These are phyloP conservation scores for Elephantulus edwardii DNA, from an alignment of 2,113 vertebrate genomes.

Conservation along the genomic window DNA sequence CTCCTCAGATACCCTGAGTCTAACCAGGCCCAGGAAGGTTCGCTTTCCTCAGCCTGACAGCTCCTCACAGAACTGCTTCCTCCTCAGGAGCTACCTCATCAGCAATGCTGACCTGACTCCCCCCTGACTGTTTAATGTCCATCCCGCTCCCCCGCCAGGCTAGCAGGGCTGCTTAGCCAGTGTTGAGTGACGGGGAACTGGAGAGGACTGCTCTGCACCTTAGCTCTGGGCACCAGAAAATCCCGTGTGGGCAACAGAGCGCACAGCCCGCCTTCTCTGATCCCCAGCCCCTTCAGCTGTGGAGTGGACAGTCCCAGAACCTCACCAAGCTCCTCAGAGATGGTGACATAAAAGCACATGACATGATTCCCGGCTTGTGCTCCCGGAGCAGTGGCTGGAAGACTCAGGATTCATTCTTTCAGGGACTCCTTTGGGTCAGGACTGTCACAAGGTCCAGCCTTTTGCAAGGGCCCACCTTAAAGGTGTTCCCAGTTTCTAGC, in stretches of 20 bases:
- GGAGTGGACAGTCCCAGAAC: neutral
- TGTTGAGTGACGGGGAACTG: neutral
- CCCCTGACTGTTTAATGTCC: neutral
- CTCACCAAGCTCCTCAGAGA: neutral
- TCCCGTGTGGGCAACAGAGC: neutral
- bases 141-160: neutral
- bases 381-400: neutral
- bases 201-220: neutral
- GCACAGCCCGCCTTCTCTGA: neutral
- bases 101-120: neutral
- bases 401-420: neutral
- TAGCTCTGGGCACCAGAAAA: neutral
- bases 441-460: neutral
- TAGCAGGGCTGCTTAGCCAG: neutral
- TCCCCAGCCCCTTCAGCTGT: neutral
- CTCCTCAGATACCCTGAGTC: neutral
- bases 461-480: neutral
- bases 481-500: neutral
- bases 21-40: neutral
- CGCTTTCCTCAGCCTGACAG: neutral
- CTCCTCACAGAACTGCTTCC: neutral
- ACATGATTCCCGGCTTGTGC: neutral
- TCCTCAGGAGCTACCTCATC: neutral
- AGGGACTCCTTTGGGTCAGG: neutral
- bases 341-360: fast-evolving